Evolutionary conservation across 1,140 invertebrate genomes (phyloP), one percentile per base, ranked within the genome.

Genomic region (Orchesella cincta): DNA sequence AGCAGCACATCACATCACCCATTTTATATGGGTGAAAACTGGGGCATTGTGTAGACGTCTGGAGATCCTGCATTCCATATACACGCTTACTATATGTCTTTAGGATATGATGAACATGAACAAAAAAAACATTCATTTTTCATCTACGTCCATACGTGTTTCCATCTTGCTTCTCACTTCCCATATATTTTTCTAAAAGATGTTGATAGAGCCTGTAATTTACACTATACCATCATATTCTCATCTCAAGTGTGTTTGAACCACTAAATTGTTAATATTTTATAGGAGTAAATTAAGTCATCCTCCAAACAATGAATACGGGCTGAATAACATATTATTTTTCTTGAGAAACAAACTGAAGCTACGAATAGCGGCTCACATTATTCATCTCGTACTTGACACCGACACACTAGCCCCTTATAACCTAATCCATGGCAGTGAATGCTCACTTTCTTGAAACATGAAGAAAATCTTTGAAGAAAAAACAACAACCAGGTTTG

Each of bases 361-460:
- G 52, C 12, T 2, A 31, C 29, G 12, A 2, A 3, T 2, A 8
- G 14, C n/a, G 31, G 29, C n/a, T 33, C 31, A 67, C 33, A 67
- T 18, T 67, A 67, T 67, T 67, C 62, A 67, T 67, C 62, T 67
- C n/a, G 12, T 33, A 67, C 62, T 67, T 67, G 62, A 67, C 62
- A 67, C 62, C 62, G 62, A 67, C 33, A 31, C 52, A 18, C 14
- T n/a, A 57, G 52, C 52, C 52, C 23, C 52, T 57, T 57, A 26
- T 57, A 57, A 57, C 52, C 52, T 57, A 57, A 57, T 57, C 3
- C 23, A 57, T 46, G 39, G 18, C 5, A 46, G 39, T 46, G 18
- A 46, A 46, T 46, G 5, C 18, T 46, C 18, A 8, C 39, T 46
- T 46, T 46, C 18, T 46, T 46, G 39, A 8, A 46, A 46, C 5